A percentile compares a stretch with the other conserved stretches of the same genome.
These are phyloP conservation scores for Corvus hawaiiensis DNA, from an alignment of 2,113 vertebrate species.

Conservation along the genomic window DNA sequence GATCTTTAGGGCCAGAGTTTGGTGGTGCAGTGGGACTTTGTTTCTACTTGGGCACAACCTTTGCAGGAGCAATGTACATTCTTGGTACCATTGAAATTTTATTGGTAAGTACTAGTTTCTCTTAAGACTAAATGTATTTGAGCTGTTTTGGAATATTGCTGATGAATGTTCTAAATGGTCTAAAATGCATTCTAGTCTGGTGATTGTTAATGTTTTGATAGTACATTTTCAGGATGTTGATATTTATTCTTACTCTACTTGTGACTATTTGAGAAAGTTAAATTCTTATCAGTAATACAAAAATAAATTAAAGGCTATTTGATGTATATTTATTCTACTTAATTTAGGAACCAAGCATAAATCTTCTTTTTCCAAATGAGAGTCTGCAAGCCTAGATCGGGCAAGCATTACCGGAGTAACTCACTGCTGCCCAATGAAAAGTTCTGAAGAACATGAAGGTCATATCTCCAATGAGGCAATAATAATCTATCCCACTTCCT, in stretches of 20 bases:
- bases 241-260: background rate
- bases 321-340: background rate
- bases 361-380: background rate
- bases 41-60: conserved; percentile 97
- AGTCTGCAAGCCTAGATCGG: background rate
- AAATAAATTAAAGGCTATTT: background rate
- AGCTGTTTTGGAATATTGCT: background rate
- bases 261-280: background rate
- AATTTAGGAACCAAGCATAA: background rate
- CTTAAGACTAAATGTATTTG: background rate
- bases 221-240: background rate
- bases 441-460: background rate
- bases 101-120: conserved; percentile 79
- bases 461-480: background rate
- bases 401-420: background rate
- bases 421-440: background rate
- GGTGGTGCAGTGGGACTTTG: conserved; percentile 97
- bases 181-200: background rate
- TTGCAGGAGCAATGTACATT: conserved; percentile 97
- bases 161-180: background rate
- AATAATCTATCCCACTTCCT: background rate
- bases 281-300: background rate
- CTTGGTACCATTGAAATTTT: conserved; percentile 97
- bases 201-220: background rate
- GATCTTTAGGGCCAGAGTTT: conserved; percentile 94